phyloP scores from a whole-genome alignment of 2,113 vertebrate species.

The Psettodes erumei region DNA sequence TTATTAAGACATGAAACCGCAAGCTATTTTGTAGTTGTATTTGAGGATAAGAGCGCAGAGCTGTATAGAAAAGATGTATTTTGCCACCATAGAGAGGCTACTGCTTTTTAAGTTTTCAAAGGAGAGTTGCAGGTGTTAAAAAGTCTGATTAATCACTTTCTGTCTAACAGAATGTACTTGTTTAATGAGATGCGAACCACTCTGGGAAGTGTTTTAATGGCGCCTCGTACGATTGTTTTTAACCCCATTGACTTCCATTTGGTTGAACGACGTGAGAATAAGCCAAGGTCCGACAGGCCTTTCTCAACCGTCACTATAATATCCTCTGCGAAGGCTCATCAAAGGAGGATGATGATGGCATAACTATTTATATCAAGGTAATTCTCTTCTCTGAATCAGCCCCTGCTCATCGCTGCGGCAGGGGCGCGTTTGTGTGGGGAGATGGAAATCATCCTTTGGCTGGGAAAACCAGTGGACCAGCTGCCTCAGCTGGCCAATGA shows the following conservation, averaged over 20 bases:
- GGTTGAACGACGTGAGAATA: conserved; percentile 4
- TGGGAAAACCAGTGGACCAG: conserved; percentile 49
- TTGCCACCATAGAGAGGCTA: background rate
- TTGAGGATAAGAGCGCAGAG: background rate
- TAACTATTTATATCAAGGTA: conserved; percentile 66
- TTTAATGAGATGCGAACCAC: conserved; percentile 25
- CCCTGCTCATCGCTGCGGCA: conserved; percentile 29
- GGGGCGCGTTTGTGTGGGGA: conserved; percentile 28
- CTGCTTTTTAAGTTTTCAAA: conserved; percentile 19
- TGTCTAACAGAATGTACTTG: conserved; percentile 7
- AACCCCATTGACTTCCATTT: conserved; percentile 13
- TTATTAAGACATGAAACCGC: background rate
- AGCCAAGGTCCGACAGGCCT: conserved; percentile 24
- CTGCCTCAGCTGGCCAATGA: conserved; percentile 65
- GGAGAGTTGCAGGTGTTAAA: background rate
- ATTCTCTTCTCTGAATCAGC: conserved; percentile 65
- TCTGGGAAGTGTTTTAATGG: conserved; percentile 30
- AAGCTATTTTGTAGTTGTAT: background rate
- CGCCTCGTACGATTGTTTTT: conserved; percentile 10
- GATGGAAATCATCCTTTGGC: conserved; percentile 65
- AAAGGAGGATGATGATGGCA: conserved; percentile 35
- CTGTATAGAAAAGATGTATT: background rate
- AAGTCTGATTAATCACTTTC: conserved; percentile 34
- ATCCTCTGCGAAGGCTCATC: conserved; percentile 37
- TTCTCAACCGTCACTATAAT: conserved; percentile 27